Evolutionary conservation across 2,797 vertebrate species (phyloP).

Genomic region (Somateria mollissima): DNA sequence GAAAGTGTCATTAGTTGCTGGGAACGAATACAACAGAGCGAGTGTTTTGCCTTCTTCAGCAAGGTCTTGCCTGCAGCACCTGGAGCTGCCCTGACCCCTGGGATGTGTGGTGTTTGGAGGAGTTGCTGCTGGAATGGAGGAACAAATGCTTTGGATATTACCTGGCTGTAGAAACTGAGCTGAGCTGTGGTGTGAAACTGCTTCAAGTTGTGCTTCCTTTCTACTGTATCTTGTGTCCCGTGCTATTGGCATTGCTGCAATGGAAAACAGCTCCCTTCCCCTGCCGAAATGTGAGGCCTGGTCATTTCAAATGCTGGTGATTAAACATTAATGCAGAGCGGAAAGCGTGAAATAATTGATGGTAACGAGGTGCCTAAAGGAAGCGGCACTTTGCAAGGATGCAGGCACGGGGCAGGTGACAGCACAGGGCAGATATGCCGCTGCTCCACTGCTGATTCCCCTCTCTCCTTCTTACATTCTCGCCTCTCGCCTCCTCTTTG

Average conservation of each 20-base stretch:
- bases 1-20: not conserved
- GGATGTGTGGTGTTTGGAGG: not conserved
- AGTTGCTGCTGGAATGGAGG: not conserved
- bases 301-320: not conserved
- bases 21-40: not conserved
- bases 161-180: not conserved
- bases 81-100: not conserved
- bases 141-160: not conserved
- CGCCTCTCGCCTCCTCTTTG: not conserved
- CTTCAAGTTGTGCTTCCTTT: not conserved
- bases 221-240: not conserved
- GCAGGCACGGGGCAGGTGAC: not conserved
- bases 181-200: not conserved
- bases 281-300: not conserved
- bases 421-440: not conserved
- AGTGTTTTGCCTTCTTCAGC: not conserved
- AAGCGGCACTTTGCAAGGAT: not conserved
- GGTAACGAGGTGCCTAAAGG: not conserved
- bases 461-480: not conserved
- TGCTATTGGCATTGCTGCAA: not conserved
- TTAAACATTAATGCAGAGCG: not conserved
- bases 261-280: not conserved
- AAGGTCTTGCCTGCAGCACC: not conserved
- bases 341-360: not conserved
- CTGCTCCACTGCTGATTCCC: fast-evolving